Evolutionary conservation across 2,113 vertebrate species (phyloP), one percentile per base, ranked within the genome.

Genomic region (Brachypodius melanocephalos): DNA sequence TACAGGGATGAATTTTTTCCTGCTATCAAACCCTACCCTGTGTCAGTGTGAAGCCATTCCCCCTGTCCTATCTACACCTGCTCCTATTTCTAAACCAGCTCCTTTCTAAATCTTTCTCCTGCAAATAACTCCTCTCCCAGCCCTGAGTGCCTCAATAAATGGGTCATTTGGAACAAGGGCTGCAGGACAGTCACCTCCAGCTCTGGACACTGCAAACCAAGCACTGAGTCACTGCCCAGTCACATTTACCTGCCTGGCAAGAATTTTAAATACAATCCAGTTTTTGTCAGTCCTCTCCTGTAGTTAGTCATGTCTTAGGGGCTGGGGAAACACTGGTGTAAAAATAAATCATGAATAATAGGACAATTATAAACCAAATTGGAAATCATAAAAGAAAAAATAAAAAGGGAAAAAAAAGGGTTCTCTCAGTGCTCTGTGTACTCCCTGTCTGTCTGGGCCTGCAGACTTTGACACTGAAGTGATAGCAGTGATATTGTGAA

Each of bases 121-220:
- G 22, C 6, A 5, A 14, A 2, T 4, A 5, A 2, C n/a, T 22
- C 1, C 49, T 7, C 21, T 3, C 10, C 0, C 12, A 11, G 48
- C 34, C 48, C 83, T 26, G n/a, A 59, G 51, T 9, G 49, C 31
- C 59, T 91, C 38, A 5, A 38, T 7, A 14, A 69, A 54, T 6
- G 61, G 55, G 17, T 40, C 10, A 1, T 2, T 32, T 32, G 69
- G 66, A 34, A 3, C 72, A 20, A 28, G 32, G 29, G 72, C 55
- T 93, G 74, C 81, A 85, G 75, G 26, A 54, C 49, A 34, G 57
- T 12, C 72, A 2, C 3, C 0, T 25, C 63, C 75, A 43, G 43
- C 78, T 65, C 14, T 21, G 48, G 68, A 5, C 46, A 18, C 28
- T 29, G 36, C 34, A 31, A 59, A 34, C 49, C 36, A 12, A 34